Evolutionary conservation across 2,113 vertebrate genomes (phyloP).

Genomic region (Gobio gobio): DNA sequence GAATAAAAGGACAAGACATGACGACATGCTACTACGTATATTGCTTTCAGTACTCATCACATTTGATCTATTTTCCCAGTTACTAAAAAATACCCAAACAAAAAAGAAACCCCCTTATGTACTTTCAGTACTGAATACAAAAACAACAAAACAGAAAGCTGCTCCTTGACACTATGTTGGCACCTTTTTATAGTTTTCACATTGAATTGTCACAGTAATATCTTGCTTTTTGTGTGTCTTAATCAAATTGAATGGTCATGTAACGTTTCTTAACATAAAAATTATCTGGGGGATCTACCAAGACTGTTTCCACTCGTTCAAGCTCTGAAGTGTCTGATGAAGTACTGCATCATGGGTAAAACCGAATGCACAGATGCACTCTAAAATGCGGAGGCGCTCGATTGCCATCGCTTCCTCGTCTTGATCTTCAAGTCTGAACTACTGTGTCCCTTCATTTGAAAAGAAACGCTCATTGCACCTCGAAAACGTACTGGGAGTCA

Average conservation of each 20-base stretch:
- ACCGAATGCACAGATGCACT: conserved; percentile 40
- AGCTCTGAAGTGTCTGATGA: conserved; percentile 22
- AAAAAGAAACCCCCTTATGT: conserved; percentile 55
- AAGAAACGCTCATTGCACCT: conserved; percentile 18
- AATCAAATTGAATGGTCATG: conserved; percentile 23
- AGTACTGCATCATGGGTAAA: conserved; percentile 44
- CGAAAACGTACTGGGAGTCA: not conserved
- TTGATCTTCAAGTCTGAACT: not conserved
- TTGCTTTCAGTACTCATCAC: conserved; percentile 84
- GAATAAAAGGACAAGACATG: conserved; percentile 73
- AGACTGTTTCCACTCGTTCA: conserved; percentile 11
- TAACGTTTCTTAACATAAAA: conserved; percentile 25
- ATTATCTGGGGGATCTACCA: conserved; percentile 17
- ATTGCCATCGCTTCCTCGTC: conserved; percentile 22
- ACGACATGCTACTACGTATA: conserved; percentile 79
- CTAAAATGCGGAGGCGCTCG: conserved; percentile 52
- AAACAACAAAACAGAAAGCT: conserved; percentile 58
- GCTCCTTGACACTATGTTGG: conserved; percentile 54
- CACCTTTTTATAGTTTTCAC: conserved; percentile 63
- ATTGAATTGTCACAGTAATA: conserved; percentile 67
- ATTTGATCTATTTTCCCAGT: conserved; percentile 72
- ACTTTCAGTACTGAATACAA: conserved; percentile 62
- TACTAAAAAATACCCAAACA: conserved; percentile 60
- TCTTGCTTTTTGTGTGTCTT: conserved; percentile 49
- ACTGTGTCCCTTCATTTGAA: conserved; percentile 31